A percentile compares a stretch with the other conserved stretches of the same genome.
phyloP scores from a whole-genome alignment of 1,140 invertebrate species.

The Tetraneura akinire region DNA sequence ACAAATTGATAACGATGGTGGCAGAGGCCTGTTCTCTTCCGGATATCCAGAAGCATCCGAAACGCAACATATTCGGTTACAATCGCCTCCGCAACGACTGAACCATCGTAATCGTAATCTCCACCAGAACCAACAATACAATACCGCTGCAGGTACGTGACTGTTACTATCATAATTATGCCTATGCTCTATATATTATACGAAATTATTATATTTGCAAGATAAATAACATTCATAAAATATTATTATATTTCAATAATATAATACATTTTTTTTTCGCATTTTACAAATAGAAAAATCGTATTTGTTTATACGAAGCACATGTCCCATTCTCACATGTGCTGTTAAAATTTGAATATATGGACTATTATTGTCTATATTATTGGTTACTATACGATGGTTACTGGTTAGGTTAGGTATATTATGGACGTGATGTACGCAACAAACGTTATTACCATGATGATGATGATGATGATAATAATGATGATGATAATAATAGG shows the following conservation, averaged over 20 bases:
- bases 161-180: neutral
- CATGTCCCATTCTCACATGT: too few species aligned
- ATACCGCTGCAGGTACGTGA: neutral
- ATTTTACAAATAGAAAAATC: too few species aligned
- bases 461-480: neutral
- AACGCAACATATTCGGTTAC: conserved; percentile 25
- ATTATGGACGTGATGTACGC: too few species aligned
- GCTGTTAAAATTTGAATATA: too few species aligned
- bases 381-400: too few species aligned
- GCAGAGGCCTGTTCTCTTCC: neutral
- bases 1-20: neutral
- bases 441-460: conserved; percentile 14
- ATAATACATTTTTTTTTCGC: too few species aligned
- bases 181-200: neutral
- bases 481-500: conserved; percentile 2
- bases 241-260: too few species aligned
- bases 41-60: neutral
- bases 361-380: too few species aligned
- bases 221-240: too few species aligned
- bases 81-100: conserved; percentile 34
- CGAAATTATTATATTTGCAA: too few species aligned
- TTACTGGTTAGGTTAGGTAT: too few species aligned
- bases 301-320: too few species aligned
- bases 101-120: conserved; percentile 24
- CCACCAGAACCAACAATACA: conserved; percentile 25